phyloP scores from a whole-genome alignment of 2,797 vertebrate species.

The Sebastes glaucus region DNA sequence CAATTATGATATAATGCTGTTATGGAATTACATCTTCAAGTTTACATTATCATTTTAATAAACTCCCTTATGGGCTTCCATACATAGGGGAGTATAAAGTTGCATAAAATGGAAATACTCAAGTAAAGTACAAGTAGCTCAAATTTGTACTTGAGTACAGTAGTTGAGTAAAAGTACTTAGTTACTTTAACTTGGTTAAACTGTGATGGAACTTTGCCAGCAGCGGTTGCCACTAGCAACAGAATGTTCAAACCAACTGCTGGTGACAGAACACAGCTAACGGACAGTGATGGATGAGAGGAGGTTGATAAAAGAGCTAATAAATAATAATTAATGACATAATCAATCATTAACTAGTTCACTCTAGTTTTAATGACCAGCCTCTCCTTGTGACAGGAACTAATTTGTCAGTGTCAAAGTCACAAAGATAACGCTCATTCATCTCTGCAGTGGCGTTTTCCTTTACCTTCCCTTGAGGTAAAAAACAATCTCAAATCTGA shows the following conservation, averaged over 20 bases:
- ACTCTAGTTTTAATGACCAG: not conserved
- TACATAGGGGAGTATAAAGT: too few species aligned
- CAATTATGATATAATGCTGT: not conserved
- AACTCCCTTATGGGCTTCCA: too few species aligned
- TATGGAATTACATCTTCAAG: not conserved
- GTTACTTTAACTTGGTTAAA: too few species aligned
- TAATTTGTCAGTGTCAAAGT: constrained; percentile 11
- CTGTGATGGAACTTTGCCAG: not conserved
- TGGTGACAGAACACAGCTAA: not conserved
- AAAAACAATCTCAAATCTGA: constrained; percentile 12
- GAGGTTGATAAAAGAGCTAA: not conserved
- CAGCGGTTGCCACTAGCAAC: not conserved
- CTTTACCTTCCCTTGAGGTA: not conserved
- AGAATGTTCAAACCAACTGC: not conserved
- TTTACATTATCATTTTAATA: too few species aligned
- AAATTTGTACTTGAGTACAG: too few species aligned
- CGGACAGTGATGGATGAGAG: not conserved
- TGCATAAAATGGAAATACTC: too few species aligned
- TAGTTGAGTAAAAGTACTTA: too few species aligned
- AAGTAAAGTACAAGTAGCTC: too few species aligned
- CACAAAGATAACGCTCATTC: not conserved
- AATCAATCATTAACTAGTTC: constrained; percentile 14
- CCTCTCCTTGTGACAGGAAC: not conserved
- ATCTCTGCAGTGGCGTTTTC: not conserved
- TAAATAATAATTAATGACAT: not conserved